phyloP scores from a whole-genome alignment of 2,797 vertebrate genomes.

The Labeo calbasu region DNA sequence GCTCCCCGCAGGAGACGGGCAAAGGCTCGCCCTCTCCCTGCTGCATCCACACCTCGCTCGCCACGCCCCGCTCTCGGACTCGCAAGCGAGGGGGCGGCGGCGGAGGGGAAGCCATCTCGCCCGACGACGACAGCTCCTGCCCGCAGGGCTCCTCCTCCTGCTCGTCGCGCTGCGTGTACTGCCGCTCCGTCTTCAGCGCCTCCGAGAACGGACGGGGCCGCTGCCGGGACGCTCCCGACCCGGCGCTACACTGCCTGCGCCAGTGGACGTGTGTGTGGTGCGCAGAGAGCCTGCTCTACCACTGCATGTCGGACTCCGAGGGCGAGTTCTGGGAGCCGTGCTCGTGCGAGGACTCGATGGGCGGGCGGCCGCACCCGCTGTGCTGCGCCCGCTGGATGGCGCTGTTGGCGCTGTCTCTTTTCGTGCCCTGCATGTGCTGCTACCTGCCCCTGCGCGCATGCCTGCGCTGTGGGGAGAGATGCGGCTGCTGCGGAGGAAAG shows the following conservation, averaged over 20 bases:
- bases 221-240: slow-evolving; percentile 91
- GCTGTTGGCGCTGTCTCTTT: slow-evolving; percentile 87
- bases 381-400: slow-evolving; percentile 92
- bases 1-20: slow-evolving; percentile 79
- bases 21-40: slow-evolving; percentile 81
- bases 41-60: slow-evolving; percentile 82
- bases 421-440: slow-evolving; percentile 96
- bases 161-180: slow-evolving; percentile 88
- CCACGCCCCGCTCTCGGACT: slow-evolving; percentile 81
- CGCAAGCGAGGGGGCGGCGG: slow-evolving; percentile 78
- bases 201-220: slow-evolving; percentile 89
- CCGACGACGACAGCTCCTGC: slow-evolving; percentile 82
- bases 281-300: slow-evolving; percentile 92
- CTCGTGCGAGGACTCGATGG: slow-evolving; percentile 86
- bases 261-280: slow-evolving; percentile 95
- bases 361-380: slow-evolving; percentile 82
- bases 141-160: slow-evolving; percentile 80
- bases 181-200: slow-evolving; percentile 88
- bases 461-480: slow-evolving; percentile 88
- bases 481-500: slow-evolving; percentile 90
- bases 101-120: slow-evolving; percentile 73
- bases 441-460: slow-evolving; percentile 89
- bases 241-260: slow-evolving; percentile 86
- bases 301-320: slow-evolving; percentile 96
- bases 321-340: slow-evolving; percentile 95